Percentiles rank a stretch among this genome's conserved stretches.
Conservation (phyloP, 1,140 invertebrate genomes). For the Dendrolimus punctatus region DNA sequence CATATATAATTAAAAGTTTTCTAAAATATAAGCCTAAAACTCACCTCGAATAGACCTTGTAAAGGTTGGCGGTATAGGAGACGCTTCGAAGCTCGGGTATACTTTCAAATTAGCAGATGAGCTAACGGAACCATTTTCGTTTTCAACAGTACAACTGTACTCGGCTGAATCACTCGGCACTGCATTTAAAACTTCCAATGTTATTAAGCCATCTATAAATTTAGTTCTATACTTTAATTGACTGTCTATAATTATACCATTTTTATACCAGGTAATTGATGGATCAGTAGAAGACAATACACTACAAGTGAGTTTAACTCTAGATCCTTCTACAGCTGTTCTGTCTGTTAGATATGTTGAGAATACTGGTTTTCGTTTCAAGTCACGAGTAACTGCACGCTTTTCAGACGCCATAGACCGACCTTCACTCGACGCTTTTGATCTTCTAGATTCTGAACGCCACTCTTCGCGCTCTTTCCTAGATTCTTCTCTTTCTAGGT, state of each 20-base stretch:
- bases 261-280: constrained; percentile 87
- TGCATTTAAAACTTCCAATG: constrained; percentile 81
- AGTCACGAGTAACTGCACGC: constrained; percentile 49
- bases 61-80: constrained; percentile 80
- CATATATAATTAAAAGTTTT: too few species aligned
- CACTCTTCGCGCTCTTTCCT: constrained; percentile 22
- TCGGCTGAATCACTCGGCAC: constrained; percentile 79
- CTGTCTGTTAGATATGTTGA: constrained; percentile 85
- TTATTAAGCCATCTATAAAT: constrained; percentile 79
- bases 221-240: constrained; percentile 73
- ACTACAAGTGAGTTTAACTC: constrained; percentile 87
- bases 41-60: constrained; percentile 81
- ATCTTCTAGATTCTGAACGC: constrained; percentile 23
- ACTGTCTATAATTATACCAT: constrained; percentile 75
- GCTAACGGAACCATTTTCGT: constrained; percentile 79
- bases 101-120: constrained; percentile 82
- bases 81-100: constrained; percentile 78
- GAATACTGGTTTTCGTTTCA: constrained; percentile 83
- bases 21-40: constrained; percentile 4
- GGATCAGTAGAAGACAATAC: constrained; percentile 88
- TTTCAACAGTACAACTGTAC: constrained; percentile 83
- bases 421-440: constrained; percentile 41
- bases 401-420: constrained; percentile 42
- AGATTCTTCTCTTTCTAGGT: constrained; percentile 8
- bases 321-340: constrained; percentile 80